A percentile compares a stretch with the other conserved stretches of the same genome.
These are phyloP conservation scores for Coptodon rendalli DNA, from an alignment of 2,113 vertebrate species.

Conservation along the genomic window DNA sequence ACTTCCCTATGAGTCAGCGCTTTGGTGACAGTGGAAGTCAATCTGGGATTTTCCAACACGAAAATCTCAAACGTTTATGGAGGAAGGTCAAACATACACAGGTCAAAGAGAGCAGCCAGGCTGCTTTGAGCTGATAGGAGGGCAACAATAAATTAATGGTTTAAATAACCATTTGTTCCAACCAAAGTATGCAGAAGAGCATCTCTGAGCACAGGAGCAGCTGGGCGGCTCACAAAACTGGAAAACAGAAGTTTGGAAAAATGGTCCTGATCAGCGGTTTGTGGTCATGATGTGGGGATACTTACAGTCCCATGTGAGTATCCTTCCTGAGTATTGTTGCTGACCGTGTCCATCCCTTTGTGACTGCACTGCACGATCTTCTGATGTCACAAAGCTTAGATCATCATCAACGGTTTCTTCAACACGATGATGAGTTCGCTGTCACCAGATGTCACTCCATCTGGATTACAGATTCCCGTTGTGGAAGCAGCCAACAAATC, in stretches of 20 bases:
- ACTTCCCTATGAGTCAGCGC: too few species aligned
- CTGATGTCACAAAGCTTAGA: neutral
- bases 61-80: neutral
- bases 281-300: neutral
- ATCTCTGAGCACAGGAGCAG: neutral
- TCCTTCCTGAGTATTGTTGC: neutral
- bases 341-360: rapidly evolving
- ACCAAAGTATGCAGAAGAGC: neutral
- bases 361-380: neutral
- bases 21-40: too few species aligned
- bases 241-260: neutral
- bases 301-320: neutral
- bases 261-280: neutral
- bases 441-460: neutral
- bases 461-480: neutral
- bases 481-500: neutral
- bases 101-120: neutral
- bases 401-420: neutral
- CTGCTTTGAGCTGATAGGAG: neutral
- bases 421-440: rapidly evolving
- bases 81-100: rapidly evolving
- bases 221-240: neutral
- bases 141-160: neutral
- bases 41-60: neutral
- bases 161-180: neutral